These are phyloP conservation scores for Pempheris klunzingeri DNA, from an alignment of 2,797 vertebrate genomes.

Conservation along the genomic window DNA sequence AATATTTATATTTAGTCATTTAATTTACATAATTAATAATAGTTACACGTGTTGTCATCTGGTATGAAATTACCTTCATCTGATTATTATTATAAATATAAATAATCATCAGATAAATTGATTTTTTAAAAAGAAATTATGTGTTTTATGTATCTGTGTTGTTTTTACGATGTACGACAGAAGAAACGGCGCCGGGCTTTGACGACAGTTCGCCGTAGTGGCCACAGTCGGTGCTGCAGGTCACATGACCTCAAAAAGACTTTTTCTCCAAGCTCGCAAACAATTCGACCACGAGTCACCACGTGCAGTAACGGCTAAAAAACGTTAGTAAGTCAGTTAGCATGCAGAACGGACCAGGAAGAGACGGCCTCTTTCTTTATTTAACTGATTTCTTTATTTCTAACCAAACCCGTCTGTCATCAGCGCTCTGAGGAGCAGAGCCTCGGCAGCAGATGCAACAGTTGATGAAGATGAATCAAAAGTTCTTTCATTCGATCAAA, in stretches of 20 bases:
- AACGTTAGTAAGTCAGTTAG: neutral
- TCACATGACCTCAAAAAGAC: neutral
- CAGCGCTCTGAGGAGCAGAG: neutral
- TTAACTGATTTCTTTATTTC: neutral
- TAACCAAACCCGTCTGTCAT: neutral
- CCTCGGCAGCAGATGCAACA: neutral
- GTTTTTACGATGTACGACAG: neutral
- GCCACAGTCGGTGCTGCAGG: neutral
- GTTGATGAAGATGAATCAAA: neutral
- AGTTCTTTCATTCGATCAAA: constrained; percentile 29
- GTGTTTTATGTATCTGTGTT: neutral
- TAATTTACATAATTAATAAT: too few relatives aligned
- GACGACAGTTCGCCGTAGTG: neutral
- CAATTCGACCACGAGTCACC: neutral
- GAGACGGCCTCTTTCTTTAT: too few relatives aligned
- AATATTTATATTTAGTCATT: too few relatives aligned
- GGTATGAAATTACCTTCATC: too few relatives aligned
- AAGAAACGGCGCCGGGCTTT: neutral
- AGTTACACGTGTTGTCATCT: too few relatives aligned
- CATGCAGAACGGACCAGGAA: too few relatives aligned
- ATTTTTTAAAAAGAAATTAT: too few relatives aligned
- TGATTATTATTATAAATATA: too few relatives aligned
- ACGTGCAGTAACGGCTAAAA: neutral
- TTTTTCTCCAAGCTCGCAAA: neutral
- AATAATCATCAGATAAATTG: too few relatives aligned